A percentile compares a stretch with the other conserved stretches of the same genome.
These are phyloP conservation scores for Tenthredo scrophulariae DNA, from an alignment of 2,888 invertebrate species.

Conservation along the genomic window DNA sequence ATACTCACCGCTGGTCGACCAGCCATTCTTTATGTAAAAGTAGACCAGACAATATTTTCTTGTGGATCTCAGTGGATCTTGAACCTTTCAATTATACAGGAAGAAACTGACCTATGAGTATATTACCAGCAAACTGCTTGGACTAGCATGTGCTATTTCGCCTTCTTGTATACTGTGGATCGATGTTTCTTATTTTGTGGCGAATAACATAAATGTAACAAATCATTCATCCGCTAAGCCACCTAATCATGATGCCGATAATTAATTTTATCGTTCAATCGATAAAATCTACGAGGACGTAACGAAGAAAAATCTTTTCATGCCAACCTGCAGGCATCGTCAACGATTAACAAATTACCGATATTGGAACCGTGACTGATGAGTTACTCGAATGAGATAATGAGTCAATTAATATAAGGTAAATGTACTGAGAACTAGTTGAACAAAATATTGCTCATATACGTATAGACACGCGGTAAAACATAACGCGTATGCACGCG, in stretches of 20 bases:
- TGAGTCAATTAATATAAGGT: not conserved
- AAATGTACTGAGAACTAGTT: not conserved
- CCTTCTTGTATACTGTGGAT: not conserved
- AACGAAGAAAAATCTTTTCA: not conserved
- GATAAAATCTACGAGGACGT: not conserved
- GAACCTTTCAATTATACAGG: not conserved
- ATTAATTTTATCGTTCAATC: not conserved
- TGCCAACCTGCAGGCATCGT: not conserved
- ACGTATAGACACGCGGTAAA: conserved; percentile 1
- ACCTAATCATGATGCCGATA: not conserved
- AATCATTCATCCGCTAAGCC: not conserved
- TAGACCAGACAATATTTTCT: conserved; percentile 26
- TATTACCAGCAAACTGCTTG: not conserved
- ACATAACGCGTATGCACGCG: not conserved
- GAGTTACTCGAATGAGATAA: not conserved
- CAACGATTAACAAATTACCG: not conserved
- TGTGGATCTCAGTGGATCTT: too few species aligned
- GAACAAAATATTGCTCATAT: not conserved
- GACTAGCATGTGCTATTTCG: not conserved
- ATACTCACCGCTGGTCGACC: conserved; percentile 25
- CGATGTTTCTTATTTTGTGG: not conserved
- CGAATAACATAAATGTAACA: not conserved
- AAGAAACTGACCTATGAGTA: not conserved
- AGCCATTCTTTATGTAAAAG: conserved; percentile 21
- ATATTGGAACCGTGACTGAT: not conserved